These are phyloP conservation scores for Hydrolagus colliei DNA, from an alignment of 2,797 vertebrate species.

Conservation along the genomic window DNA sequence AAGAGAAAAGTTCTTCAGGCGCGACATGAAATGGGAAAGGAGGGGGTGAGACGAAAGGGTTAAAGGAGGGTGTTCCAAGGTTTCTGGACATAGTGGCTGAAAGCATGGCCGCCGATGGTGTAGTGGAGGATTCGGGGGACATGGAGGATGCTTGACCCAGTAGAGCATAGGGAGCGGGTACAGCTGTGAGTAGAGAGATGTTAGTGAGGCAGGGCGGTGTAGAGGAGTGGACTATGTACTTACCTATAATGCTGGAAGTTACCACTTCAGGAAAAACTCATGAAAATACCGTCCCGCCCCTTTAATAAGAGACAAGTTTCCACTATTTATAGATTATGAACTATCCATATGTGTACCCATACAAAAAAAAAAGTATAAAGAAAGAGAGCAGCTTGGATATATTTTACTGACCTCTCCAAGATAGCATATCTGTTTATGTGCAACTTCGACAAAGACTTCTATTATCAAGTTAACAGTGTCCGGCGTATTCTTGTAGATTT, in stretches of 20 bases:
- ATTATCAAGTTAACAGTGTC: conserved; percentile 98
- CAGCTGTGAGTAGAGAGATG: no score
- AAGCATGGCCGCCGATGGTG: no score
- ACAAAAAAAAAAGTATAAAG: not conserved
- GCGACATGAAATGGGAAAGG: no score
- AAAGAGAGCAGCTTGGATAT: not conserved
- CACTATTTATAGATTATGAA: conserved; percentile 1
- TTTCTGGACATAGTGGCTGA: no score
- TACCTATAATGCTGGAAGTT: not conserved
- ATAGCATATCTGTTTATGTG: conserved; percentile 98
- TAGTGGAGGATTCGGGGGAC: no score
- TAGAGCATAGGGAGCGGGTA: no score
- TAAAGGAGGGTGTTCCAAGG: no score
- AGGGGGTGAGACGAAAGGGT: no score
- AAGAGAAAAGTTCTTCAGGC: no score
- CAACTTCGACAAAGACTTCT: conserved; percentile 98
- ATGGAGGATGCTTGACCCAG: no score
- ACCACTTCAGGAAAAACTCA: not conserved
- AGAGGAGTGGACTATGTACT: no score
- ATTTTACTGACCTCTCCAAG: conserved; percentile 80
- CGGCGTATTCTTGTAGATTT: conserved; percentile 94
- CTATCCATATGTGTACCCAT: not conserved
- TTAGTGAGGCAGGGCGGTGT: not conserved
- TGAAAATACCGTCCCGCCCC: not conserved
- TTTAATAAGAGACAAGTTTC: not conserved